phyloP scores from a whole-genome alignment of 1,140 invertebrate genomes.

The Argopecten irradians region DNA sequence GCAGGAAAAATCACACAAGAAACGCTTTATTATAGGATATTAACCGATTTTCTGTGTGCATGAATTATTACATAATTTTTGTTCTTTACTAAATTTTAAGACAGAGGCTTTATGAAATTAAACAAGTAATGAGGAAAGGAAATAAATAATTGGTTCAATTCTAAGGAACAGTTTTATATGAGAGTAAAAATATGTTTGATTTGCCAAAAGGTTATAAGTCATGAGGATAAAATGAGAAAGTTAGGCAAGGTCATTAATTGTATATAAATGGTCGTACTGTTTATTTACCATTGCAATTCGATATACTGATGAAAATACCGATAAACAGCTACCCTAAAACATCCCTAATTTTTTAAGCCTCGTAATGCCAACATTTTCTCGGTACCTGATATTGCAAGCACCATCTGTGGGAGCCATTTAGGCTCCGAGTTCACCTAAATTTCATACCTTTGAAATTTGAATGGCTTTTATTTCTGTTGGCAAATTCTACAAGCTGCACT shows the following conservation, averaged over 20 bases:
- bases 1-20: too few species aligned
- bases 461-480: not conserved
- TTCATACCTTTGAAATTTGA: not conserved
- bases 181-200: not conserved
- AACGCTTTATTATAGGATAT: too few species aligned
- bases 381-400: not conserved
- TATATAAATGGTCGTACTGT: not conserved
- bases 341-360: not conserved
- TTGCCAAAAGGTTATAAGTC: not conserved
- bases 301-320: not conserved
- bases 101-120: too few species aligned
- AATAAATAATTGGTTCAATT: not conserved
- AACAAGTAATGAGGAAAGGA: not conserved
- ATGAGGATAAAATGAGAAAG: not conserved
- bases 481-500: not conserved
- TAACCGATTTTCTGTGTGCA: too few species aligned
- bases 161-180: not conserved
- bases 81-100: too few species aligned
- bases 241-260: not conserved
- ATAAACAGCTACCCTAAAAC: not conserved
- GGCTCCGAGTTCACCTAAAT: not conserved
- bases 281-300: not conserved
- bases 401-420: not conserved
- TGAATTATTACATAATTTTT: too few species aligned
- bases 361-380: not conserved